Base-by-base conservation (phyloP, 2,888 invertebrate species). In the Orchesellides sinensis region DNA sequence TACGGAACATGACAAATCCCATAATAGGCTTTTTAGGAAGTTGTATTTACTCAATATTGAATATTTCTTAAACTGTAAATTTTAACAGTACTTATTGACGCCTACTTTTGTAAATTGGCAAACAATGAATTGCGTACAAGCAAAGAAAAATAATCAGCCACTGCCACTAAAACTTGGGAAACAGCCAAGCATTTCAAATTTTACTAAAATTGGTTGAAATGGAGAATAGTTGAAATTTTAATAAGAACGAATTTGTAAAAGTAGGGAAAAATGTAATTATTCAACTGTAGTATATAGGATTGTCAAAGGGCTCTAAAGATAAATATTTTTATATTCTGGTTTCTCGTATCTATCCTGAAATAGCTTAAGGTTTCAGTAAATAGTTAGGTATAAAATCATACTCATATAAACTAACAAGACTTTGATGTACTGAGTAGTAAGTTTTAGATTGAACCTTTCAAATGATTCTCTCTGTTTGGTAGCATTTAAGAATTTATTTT, bases 321-420 rank as follows among this genome's bases (percentile, higher is more conserved):
- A 35, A 40, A 35, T 65, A 65, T 65, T 65, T 65, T 65, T 65
- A 45, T 65, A 65, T 65, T 45, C 45, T 65, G 54, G 54, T 54
- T 54, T 23, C 4, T n/a, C 17, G 25, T 23, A 54, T 23, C 54
- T 54, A 25, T 54, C 23, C 23, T 54, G 23, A 14, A 54, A 5
- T 23, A 40, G 10, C n/a, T n/a, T 40, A 40, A 10, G 40, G 40
- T 10, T 40, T n/a, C n/a, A 40, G 4, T 5, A 40, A 40, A 40
- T 40, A n/a, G n/a, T n/a, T n/a, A n/a, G n/a, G n/a, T 40, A 40
- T 5, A n/a, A 40, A 40, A 14, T 40, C 40, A n/a, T 40, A 10
- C n/a, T 40, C n/a, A n/a, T 40, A 40, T 8, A 8, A 40, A n/a
- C 32, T 5, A 32, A 5, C 10, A 32, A 32, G 32, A 32, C 10